phyloP scores from a whole-genome alignment of 2,113 vertebrate genomes.

The Elanoides forficatus region DNA sequence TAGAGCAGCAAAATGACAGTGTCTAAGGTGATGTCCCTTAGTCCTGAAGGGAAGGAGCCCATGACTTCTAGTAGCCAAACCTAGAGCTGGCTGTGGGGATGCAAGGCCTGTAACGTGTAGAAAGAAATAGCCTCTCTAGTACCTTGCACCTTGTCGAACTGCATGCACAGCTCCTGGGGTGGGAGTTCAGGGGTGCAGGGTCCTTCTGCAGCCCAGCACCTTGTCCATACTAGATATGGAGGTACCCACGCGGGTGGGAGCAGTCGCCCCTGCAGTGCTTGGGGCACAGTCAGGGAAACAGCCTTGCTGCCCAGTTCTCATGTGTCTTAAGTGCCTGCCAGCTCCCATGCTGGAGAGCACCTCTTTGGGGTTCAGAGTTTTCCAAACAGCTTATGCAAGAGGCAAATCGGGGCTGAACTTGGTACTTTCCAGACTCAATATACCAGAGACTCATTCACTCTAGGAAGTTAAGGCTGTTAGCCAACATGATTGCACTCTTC shows the following conservation, averaged over 20 bases:
- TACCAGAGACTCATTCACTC: neutral
- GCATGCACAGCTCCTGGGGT: rapidly evolving
- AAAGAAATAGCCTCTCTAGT: neutral
- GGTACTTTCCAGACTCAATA: neutral
- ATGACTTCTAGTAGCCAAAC: neutral
- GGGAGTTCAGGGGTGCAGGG: rapidly evolving
- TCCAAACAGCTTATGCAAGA: neutral
- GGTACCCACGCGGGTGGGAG: neutral
- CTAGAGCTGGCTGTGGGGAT: neutral
- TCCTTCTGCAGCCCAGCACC: neutral
- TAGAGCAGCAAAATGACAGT: neutral
- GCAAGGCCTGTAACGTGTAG: neutral
- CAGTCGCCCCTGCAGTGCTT: neutral
- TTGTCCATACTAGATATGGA: rapidly evolving
- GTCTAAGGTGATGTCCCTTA: neutral
- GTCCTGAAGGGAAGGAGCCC: neutral
- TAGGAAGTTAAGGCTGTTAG: neutral
- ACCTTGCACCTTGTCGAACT: neutral
- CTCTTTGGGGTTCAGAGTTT: neutral
- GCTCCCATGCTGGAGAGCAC: neutral
- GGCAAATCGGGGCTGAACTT: neutral
- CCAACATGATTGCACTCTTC: neutral
- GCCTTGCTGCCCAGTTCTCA: neutral
- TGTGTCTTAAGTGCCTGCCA: neutral
- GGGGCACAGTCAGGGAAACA: neutral